Conservation (phyloP, 1,140 invertebrate genomes). For the Diuraphis noxia region DNA sequence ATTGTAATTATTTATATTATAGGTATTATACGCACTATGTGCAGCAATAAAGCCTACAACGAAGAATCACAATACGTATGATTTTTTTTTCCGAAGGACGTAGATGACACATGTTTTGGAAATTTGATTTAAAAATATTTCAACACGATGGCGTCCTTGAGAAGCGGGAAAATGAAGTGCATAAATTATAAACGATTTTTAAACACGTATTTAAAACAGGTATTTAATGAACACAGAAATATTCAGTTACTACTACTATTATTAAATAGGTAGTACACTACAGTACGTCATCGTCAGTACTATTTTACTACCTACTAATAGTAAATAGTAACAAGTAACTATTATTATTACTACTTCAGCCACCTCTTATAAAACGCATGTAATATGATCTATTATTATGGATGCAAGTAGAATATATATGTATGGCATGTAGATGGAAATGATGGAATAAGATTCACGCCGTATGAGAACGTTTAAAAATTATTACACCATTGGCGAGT, state of each 20-base stretch:
- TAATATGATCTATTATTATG: not conserved
- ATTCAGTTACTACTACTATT: slow-evolving; percentile 2
- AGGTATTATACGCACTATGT: not conserved
- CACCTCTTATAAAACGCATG: not conserved
- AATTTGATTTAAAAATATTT: slow-evolving; percentile 37
- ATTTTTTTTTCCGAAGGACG: slow-evolving; percentile 19
- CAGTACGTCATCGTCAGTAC: not conserved
- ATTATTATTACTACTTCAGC: not conserved
- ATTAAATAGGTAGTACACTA: not conserved
- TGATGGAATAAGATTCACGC: not conserved
- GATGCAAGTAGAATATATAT: not conserved
- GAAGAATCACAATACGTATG: not conserved
- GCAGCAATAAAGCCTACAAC: not conserved
- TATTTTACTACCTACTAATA: not conserved
- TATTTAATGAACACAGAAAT: slow-evolving; percentile 21
- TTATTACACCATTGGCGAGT: not conserved
- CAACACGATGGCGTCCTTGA: slow-evolving; percentile 1
- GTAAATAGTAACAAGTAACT: too few species aligned
- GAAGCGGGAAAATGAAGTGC: slow-evolving; percentile 14
- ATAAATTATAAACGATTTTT: slow-evolving; percentile 41
- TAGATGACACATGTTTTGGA: slow-evolving; percentile 25
- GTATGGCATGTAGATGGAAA: not conserved
- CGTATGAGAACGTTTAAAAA: not conserved
- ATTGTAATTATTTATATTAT: not conserved
- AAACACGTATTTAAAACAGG: slow-evolving; percentile 40